Base-by-base conservation (phyloP, 1,140 invertebrate species). In the Drosophila ananassae region DNA sequence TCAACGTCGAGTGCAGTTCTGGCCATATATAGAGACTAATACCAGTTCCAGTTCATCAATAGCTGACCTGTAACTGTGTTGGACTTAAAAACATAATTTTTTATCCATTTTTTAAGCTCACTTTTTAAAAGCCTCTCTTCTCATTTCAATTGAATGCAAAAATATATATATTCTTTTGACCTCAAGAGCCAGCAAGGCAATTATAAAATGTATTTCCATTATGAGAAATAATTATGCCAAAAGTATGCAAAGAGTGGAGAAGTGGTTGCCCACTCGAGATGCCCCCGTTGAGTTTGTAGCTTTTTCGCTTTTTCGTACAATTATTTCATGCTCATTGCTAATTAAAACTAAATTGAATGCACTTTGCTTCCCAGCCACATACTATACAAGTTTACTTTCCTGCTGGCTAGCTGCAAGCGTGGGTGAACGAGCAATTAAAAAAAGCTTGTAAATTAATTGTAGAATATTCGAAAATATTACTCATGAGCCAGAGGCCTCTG, bases 321-420 rank as follows among this genome's bases (percentile, higher is more conserved):
- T 89, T 82, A 89, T 82, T 89, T 77, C 63, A 83, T 89, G 83
- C 83, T 77, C 67, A 87, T 83, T 87, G 84, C 83, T 83, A 87
- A 87, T 87, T 87, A 89, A 87, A 89, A 83, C 79, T 87, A 87
- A 87, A 87, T 89, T 89, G 83, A 89, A 76, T 89, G 72, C 77
- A 77, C 47, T 24, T n/a, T 17, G 17, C 17, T 17, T 17, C 17
- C 54, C 37, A 30, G n/a, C 41, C 13, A 50, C 17, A 67, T 22
- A 39, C 39, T 51, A 51, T 22, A 44, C 44, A 61, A 75, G 10
- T 34, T 44, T 41, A 56, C n/a, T 56, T 21, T n/a, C 28, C 24
- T 5, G 17, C 17, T 17, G 17, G 17, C 17, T 17, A 17, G 17
- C 17, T 17, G 25, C 25, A 5, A 32, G 44, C 25, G 48, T 54